These are phyloP conservation scores for Zaprionus capensis DNA, from an alignment of 1,140 invertebrate genomes.

Conservation along the genomic window DNA sequence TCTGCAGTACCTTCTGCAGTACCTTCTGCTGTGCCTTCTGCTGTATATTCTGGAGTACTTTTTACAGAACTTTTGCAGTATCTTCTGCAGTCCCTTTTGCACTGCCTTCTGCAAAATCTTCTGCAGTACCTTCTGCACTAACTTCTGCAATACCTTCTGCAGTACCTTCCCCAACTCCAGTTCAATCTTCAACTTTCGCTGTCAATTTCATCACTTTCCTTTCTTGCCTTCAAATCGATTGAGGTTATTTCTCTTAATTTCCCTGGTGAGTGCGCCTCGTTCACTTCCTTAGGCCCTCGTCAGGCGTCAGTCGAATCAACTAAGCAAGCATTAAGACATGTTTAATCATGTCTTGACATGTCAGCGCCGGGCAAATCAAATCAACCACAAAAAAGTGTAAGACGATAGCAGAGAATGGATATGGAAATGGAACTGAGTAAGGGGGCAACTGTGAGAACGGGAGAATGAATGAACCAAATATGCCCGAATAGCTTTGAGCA, in stretches of 20 bases:
- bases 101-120: neutral
- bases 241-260: constrained; percentile 53
- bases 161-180: neutral
- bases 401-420: constrained; percentile 34
- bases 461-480: neutral
- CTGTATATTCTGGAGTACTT: too few species aligned
- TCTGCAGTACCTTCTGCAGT: too few species aligned
- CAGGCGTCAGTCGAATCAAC: constrained; percentile 21
- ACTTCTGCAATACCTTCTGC: neutral
- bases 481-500: constrained; percentile 3
- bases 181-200: neutral
- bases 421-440: too few species aligned
- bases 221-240: constrained; percentile 26
- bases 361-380: constrained; percentile 28
- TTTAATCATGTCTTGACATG: constrained; percentile 56
- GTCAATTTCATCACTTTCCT: constrained; percentile 30
- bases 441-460: neutral
- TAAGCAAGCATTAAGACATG: constrained; percentile 54
- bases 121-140: neutral
- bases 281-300: constrained; percentile 34
- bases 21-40: too few species aligned
- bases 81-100: too few species aligned
- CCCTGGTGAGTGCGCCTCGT: constrained; percentile 47
- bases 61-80: too few species aligned
- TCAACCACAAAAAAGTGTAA: constrained; percentile 31